Conservation (phyloP, 2,888 invertebrate species). For the Acrocera orbiculus region DNA sequence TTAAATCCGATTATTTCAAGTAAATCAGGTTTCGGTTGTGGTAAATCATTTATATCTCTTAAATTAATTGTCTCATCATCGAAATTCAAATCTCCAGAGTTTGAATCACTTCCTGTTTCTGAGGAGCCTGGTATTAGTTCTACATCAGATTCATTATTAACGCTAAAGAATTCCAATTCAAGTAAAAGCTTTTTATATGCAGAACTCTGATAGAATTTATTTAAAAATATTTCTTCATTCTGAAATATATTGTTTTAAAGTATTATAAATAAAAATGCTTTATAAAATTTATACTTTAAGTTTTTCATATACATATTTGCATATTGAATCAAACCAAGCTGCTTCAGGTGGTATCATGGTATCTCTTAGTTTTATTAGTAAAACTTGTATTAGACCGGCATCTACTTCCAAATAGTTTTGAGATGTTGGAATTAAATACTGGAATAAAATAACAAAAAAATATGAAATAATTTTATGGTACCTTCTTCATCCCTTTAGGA, state of each 20-base stretch:
- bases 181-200: slow-evolving; percentile 14
- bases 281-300: slow-evolving; percentile 14
- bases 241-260: too few species aligned
- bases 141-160: slow-evolving; percentile 8
- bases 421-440: slow-evolving; percentile 12
- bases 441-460: not conserved
- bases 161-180: slow-evolving; percentile 13
- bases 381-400: slow-evolving; percentile 13
- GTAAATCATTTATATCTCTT: too few species aligned
- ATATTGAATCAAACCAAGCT: slow-evolving; percentile 16
- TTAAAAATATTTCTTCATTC: slow-evolving; percentile 16
- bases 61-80: too few species aligned
- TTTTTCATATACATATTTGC: slow-evolving; percentile 16
- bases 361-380: slow-evolving; percentile 14
- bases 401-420: slow-evolving; percentile 14
- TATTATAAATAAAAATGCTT: too few species aligned
- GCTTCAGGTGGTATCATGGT: slow-evolving; percentile 11
- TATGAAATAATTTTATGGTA: too few species aligned
- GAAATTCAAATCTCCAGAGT: slow-evolving; percentile 14
- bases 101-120: slow-evolving; percentile 13
- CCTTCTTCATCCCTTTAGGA: too few species aligned
- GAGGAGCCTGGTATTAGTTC: slow-evolving; percentile 7
- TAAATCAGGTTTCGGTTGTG: slow-evolving; percentile 7
- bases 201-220: slow-evolving; percentile 15
- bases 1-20: slow-evolving; percentile 11